These are phyloP conservation scores for Hirtodrosophila alboralis DNA, from an alignment of 2,888 invertebrate genomes.

Conservation along the genomic window DNA sequence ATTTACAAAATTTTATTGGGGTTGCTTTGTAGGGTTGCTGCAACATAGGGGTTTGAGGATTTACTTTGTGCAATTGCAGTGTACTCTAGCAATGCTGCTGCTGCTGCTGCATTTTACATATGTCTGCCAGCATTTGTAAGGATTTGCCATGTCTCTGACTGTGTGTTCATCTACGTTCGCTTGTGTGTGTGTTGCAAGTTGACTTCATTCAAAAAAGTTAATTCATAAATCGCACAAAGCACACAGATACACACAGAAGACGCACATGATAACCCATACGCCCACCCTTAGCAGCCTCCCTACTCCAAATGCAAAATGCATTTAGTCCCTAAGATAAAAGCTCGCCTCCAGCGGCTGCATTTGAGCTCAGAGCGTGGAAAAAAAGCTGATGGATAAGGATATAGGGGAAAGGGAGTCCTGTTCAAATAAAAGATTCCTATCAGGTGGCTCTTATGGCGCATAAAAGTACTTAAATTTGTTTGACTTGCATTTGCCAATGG, in stretches of 20 bases:
- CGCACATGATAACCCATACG: conserved; percentile 32
- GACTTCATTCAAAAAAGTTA: conserved; percentile 79
- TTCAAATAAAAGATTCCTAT: conserved; percentile 77
- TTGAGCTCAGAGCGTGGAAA: conserved; percentile 28
- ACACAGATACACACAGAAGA: conserved; percentile 71
- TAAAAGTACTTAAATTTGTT: conserved; percentile 79
- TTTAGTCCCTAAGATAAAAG: conserved; percentile 69
- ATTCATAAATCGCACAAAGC: conserved; percentile 78
- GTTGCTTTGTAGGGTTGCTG: conserved; percentile 3
- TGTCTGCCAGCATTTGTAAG: conserved; percentile 75
- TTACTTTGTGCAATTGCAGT: conserved; percentile 55
- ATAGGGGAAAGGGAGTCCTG: conserved; percentile 17
- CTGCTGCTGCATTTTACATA: conserved; percentile 50
- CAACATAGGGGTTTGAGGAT: neutral
- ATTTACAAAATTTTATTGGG: conserved; percentile 48
- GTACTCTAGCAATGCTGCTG: conserved; percentile 24
- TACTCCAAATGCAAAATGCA: conserved; percentile 65
- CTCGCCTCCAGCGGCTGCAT: conserved; percentile 54
- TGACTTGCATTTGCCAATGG: conserved; percentile 63
- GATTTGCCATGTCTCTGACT: conserved; percentile 62
- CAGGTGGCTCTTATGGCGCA: conserved; percentile 77
- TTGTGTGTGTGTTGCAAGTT: conserved; percentile 51
- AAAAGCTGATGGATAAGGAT: conserved; percentile 12
- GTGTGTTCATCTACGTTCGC: conserved; percentile 9
- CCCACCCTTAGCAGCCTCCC: neutral